Evolutionary conservation across 1,140 invertebrate genomes (phyloP), one percentile per base, ranked within the genome.

Genomic region (Tetramorium alpestre): DNA sequence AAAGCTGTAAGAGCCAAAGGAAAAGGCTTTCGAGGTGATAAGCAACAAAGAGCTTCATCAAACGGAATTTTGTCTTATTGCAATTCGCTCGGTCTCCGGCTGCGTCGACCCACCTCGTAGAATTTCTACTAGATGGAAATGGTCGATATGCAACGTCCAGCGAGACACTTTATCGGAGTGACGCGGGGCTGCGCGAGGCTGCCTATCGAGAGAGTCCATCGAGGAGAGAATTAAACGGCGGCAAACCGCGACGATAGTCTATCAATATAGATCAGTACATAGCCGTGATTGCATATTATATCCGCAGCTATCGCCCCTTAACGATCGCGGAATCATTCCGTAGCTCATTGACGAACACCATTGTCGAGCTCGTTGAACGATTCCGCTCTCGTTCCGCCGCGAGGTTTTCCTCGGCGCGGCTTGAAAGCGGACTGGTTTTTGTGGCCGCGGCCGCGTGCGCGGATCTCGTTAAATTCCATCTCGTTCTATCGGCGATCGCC

Each of bases 371-470:
- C 49, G 49, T 54, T 70, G 64, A 58, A 56, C 65, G 78, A 81
- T 81, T 81, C 78, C 78, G 78, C 65, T 81, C 78, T 70, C 78
- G 78, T 81, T 81, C 49, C 78, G 64, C 64, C 78, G 78, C 78
- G 78, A 81, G 64, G 78, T 84, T 84, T 84, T 60, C 80, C 80
- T 62, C 54, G 69, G 25, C 54, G 80, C 54, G 69, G 41, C 80
- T 73, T 84, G 67, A 73, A 73, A 75, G 69, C 80, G 18, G 80
- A 73, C 80, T 84, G 80, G 80, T 90, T 90, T 87, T 90, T 88
- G 88, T 28, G 80, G 76, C 51, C 62, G 33, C 11, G 54, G 28
- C 51, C 64, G 65, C 56, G 75, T 67, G 64, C 51, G 80, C 76
- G 70, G 88, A 89, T 90, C 80, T 84, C 80, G 80, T 75, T 84